phyloP scores from a whole-genome alignment of 2,888 invertebrate genomes.

The Drosophila stalkeri region DNA sequence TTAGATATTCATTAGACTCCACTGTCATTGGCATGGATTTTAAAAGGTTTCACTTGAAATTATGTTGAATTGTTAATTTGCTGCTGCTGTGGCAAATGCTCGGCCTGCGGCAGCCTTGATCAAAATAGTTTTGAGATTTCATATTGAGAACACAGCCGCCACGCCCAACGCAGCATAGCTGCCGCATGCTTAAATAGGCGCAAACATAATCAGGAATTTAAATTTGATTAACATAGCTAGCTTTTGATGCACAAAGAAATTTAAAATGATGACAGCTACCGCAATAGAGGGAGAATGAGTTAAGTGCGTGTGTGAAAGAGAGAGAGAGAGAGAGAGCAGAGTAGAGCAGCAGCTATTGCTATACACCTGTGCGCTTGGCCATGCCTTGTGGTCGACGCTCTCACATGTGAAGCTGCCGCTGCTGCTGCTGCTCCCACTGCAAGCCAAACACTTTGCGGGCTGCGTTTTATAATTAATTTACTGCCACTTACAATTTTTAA shows the following conservation, averaged over 20 bases:
- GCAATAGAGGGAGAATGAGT: slow-evolving; percentile 18
- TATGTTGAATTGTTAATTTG: slow-evolving; percentile 36
- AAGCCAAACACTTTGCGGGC: slow-evolving; percentile 77
- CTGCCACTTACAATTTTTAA: slow-evolving; percentile 80
- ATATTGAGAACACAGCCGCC: background rate
- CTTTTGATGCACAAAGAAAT: slow-evolving; percentile 70
- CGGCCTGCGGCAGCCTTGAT: slow-evolving; percentile 28
- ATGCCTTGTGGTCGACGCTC: slow-evolving; percentile 40
- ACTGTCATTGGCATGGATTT: slow-evolving; percentile 30
- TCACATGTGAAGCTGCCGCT: slow-evolving; percentile 58
- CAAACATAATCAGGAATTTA: slow-evolving; percentile 44
- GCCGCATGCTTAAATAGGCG: slow-evolving; percentile 19
- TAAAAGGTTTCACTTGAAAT: slow-evolving; percentile 18
- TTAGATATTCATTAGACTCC: slow-evolving; percentile 7
- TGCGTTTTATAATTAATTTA: slow-evolving; percentile 75
- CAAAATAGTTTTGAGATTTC: slow-evolving; percentile 25
- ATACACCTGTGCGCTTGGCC: slow-evolving; percentile 20
- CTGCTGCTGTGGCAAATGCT: slow-evolving; percentile 29
- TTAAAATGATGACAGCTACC: slow-evolving; percentile 54
- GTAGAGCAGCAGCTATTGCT: slow-evolving; percentile 1
- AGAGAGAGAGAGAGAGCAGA: background rate
- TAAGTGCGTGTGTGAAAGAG: background rate
- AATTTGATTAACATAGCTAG: slow-evolving; percentile 75
- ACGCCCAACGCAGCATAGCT: background rate
- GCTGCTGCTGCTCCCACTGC: slow-evolving; percentile 28